A percentile compares a stretch with the other conserved stretches of the same genome.
Conservation (phyloP, 2,113 vertebrate species). For the Sturnus vulgaris region DNA sequence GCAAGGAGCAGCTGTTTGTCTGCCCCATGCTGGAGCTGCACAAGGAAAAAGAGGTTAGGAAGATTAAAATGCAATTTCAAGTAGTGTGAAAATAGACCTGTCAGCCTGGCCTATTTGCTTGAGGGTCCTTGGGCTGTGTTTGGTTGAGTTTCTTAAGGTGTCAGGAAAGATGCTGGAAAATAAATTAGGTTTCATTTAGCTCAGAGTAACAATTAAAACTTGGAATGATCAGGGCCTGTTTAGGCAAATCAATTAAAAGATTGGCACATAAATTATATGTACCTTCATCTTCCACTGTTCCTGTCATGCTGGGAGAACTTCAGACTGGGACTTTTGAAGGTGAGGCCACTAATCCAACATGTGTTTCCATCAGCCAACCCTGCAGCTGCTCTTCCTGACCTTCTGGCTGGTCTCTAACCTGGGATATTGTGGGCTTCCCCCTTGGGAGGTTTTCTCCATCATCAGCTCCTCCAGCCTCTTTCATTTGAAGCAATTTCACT, state of each 20-base stretch:
- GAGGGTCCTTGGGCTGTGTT: not conserved
- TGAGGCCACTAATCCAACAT: not conserved
- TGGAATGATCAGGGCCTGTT: not conserved
- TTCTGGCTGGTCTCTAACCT: not conserved
- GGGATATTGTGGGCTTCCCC: not conserved
- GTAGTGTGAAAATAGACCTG: not conserved
- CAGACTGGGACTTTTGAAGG: not conserved
- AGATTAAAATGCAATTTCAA: not conserved
- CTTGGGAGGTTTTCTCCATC: not conserved
- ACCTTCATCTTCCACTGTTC: not conserved
- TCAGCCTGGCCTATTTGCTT: not conserved
- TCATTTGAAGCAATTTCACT: not conserved
- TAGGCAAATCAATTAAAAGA: constrained; percentile 36
- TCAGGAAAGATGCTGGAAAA: not conserved
- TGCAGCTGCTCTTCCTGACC: not conserved
- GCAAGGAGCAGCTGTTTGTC: not conserved
- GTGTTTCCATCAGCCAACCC: not conserved
- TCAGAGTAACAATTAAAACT: constrained; percentile 41
- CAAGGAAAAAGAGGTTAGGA: not conserved
- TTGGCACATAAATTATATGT: not conserved
- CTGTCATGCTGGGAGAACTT: not conserved
- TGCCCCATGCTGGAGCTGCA: not conserved
- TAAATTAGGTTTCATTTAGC: constrained; percentile 21
- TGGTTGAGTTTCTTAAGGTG: not conserved
- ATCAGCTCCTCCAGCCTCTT: not conserved